These are phyloP conservation scores for Idaea dimidiata DNA, from an alignment of 2,888 invertebrate species.

Conservation along the genomic window DNA sequence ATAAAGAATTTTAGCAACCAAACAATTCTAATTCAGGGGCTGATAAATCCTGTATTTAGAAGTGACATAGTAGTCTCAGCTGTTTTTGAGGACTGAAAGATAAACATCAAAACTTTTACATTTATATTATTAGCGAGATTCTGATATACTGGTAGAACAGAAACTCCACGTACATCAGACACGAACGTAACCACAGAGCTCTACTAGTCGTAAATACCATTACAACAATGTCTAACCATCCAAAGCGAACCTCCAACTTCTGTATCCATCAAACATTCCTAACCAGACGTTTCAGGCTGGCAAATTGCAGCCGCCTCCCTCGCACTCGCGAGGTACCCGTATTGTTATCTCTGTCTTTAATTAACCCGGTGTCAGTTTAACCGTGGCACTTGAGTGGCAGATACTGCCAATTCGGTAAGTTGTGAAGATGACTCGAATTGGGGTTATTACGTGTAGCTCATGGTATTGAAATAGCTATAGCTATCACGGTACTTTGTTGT, in stretches of 20 bases:
- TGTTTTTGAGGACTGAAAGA: too few relatives aligned
- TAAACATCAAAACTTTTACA: too few relatives aligned
- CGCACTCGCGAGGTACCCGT: neutral
- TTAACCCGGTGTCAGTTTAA: conserved; percentile 54
- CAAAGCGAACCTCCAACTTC: neutral
- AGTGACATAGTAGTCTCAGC: too few relatives aligned
- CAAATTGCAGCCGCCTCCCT: neutral
- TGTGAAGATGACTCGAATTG: conserved; percentile 41
- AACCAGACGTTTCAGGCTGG: neutral
- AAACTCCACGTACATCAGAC: too few relatives aligned
- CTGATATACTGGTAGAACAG: too few relatives aligned
- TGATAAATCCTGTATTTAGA: too few relatives aligned
- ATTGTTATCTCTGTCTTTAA: conserved; percentile 42
- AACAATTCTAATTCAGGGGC: too few relatives aligned
- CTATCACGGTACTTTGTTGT: neutral
- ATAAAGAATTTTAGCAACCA: too few relatives aligned
- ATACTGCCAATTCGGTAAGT: conserved; percentile 67
- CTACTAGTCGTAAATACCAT: too few relatives aligned
- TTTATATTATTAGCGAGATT: too few relatives aligned
- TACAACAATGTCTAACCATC: neutral
- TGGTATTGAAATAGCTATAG: neutral
- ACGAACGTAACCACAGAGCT: too few relatives aligned
- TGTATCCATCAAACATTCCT: conserved; percentile 4
- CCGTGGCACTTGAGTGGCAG: conserved; percentile 63
- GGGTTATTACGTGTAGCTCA: conserved; percentile 22